A percentile compares a stretch with the other conserved stretches of the same genome.
Conservation (phyloP, 2,888 invertebrate genomes). For the Hirtodrosophila alboralis region DNA sequence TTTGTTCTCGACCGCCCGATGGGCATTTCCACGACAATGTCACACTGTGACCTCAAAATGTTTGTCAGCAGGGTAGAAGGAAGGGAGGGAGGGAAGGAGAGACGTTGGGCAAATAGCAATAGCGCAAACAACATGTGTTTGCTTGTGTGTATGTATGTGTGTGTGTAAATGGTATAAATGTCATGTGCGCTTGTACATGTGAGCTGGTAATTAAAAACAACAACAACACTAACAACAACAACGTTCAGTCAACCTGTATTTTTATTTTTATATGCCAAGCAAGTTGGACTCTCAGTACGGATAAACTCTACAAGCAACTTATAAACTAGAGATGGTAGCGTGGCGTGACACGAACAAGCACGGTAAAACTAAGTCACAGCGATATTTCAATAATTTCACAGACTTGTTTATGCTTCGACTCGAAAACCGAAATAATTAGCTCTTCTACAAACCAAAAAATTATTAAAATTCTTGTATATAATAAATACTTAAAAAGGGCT, state of each 20-base stretch:
- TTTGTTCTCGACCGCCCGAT: slow-evolving; percentile 26
- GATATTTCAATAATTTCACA: no score
- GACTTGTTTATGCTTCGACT: no score
- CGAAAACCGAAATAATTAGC: no score
- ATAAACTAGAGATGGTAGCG: background rate
- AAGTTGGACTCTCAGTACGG: slow-evolving; percentile 25
- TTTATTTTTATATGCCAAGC: slow-evolving; percentile 62
- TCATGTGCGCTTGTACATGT: slow-evolving; percentile 22
- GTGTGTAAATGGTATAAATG: slow-evolving; percentile 3
- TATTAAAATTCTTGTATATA: no score
- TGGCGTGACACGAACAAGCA: slow-evolving; percentile 7
- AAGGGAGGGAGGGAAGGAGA: slow-evolving; percentile 7
- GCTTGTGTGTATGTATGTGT: slow-evolving; percentile 16
- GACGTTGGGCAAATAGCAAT: slow-evolving; percentile 41
- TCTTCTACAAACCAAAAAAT: no score
- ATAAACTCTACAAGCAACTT: slow-evolving; percentile 30
- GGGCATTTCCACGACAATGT: slow-evolving; percentile 60
- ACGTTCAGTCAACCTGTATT: slow-evolving; percentile 62
- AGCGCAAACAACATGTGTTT: slow-evolving; percentile 37
- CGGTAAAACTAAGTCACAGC: background rate
- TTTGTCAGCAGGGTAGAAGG: slow-evolving; percentile 39
- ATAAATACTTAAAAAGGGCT: no score
- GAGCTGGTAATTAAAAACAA: slow-evolving; percentile 73
- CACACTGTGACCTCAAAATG: slow-evolving; percentile 68
- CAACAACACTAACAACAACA: slow-evolving; percentile 39